A percentile compares a stretch with the other conserved stretches of the same genome.
Conservation (phyloP, 2,113 vertebrate genomes). For the Aptenodytes patagonicus region DNA sequence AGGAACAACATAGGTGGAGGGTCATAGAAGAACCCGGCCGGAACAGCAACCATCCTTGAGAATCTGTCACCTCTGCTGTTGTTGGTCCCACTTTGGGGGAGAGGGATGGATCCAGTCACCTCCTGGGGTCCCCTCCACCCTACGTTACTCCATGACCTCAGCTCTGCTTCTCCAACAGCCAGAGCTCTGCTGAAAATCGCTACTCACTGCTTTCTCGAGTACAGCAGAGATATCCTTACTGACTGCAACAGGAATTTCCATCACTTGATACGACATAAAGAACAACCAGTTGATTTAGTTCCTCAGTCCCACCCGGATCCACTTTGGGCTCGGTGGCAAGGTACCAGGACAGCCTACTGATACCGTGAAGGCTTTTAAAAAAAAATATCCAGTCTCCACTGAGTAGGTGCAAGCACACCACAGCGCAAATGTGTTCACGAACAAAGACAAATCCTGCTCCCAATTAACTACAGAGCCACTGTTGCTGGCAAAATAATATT, state of each 20-base stretch:
- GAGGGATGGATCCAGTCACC: neutral
- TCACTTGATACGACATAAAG: neutral
- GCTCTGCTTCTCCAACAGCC: neutral
- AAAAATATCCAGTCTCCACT: neutral
- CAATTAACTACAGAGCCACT: constrained; percentile 45
- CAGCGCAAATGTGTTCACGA: neutral
- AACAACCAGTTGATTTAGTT: neutral
- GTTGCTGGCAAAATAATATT: constrained; percentile 3
- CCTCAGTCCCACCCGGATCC: neutral
- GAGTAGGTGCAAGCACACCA: constrained; percentile 17
- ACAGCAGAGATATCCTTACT: neutral
- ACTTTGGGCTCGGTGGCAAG: neutral
- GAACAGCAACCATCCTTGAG: neutral
- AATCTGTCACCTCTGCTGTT: neutral
- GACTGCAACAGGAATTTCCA: neutral
- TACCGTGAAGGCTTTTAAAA: neutral
- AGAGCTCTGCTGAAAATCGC: neutral
- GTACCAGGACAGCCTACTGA: neutral
- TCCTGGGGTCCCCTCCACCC: neutral
- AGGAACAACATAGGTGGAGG: neutral
- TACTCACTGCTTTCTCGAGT: neutral
- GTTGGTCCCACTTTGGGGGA: neutral
- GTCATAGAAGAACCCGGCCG: neutral
- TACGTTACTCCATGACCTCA: rapidly evolving
- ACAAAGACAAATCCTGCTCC: constrained; percentile 21